These are phyloP conservation scores for Macrotus californicus DNA, from an alignment of 2,113 vertebrate genomes.

Conservation along the genomic window DNA sequence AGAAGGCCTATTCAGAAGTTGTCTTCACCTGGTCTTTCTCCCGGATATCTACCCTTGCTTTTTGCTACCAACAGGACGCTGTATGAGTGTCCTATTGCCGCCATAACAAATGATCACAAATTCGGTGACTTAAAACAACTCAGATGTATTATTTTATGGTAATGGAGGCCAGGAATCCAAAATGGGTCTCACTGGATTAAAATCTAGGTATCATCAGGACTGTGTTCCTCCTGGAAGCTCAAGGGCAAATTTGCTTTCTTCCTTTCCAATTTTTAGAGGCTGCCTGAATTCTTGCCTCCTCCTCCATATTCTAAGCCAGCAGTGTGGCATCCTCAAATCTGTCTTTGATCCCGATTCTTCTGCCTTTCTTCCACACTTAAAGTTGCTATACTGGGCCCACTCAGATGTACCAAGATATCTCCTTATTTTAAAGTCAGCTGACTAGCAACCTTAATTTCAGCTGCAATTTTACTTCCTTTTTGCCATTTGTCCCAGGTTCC, in stretches of 20 bases:
- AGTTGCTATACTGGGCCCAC: background rate
- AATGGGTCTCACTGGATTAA: background rate
- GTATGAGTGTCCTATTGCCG: background rate
- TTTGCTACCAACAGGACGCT: background rate
- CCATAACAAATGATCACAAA: background rate
- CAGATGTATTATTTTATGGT: background rate
- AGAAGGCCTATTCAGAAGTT: background rate
- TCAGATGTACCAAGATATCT: background rate
- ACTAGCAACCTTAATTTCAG: background rate
- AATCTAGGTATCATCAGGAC: background rate
- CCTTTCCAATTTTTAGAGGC: background rate
- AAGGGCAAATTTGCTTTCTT: background rate
- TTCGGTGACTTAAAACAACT: background rate
- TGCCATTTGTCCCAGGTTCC: background rate
- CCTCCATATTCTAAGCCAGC: background rate
- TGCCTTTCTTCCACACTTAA: background rate
- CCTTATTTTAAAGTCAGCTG: background rate
- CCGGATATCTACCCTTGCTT: background rate
- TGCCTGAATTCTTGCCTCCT: background rate
- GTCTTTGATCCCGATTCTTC: background rate
- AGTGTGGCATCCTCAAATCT: background rate
- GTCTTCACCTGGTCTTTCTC: background rate
- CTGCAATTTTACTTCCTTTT: background rate
- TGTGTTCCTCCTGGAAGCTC: background rate
- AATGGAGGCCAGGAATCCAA: background rate